Base-by-base conservation (phyloP, 2,797 vertebrate genomes). In the Lacerta bilineata region DNA sequence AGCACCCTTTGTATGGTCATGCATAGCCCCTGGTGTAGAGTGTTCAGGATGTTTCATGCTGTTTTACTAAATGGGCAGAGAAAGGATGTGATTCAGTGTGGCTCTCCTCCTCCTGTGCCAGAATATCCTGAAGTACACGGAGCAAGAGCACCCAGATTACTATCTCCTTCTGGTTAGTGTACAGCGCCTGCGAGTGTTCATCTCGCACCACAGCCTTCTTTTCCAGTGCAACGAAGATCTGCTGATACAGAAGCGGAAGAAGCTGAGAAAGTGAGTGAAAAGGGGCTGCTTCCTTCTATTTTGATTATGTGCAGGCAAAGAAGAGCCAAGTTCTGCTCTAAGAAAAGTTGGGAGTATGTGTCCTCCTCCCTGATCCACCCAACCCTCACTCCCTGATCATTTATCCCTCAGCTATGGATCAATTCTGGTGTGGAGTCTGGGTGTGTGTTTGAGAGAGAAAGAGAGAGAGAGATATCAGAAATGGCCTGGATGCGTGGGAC, bases 181-280 rank as follows among this genome's bases (percentile, higher is more conserved):
- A 92, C 98, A 99, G 95, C 98, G 98, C 92, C 98, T 99, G 84
- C 97, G 98, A 13, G 97, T 98, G 80, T 99, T 99, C 96, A 98
- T 97, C 50, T 96, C 97, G 2, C 99, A 98, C 96, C 98, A 98
- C 85, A 98, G 98, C 88, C 97, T 98, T 92, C 98, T 99, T 85
- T 98, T 99, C 64, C 98, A 98, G 61, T 98, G 98, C 97, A 98
- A 98, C 50, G 98, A 99, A 93, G 98, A 99, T 82, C 97, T 99
- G 74, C 98, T 99, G 69, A 97, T 98, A 93, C 98, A 98, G 96
- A 98, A 98, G 92, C 97, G 97, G 94, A 98, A 98, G 95, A 98
- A 99, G 91, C 94, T 98, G 89, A 98, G 98, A 95, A 99, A 98
- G 98, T 99, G 95, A 96, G 97, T 92, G 23, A 5, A 11, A 17